Conservation (phyloP, 92 coral and sea anemone species). For the Meandrina meandrites region DNA sequence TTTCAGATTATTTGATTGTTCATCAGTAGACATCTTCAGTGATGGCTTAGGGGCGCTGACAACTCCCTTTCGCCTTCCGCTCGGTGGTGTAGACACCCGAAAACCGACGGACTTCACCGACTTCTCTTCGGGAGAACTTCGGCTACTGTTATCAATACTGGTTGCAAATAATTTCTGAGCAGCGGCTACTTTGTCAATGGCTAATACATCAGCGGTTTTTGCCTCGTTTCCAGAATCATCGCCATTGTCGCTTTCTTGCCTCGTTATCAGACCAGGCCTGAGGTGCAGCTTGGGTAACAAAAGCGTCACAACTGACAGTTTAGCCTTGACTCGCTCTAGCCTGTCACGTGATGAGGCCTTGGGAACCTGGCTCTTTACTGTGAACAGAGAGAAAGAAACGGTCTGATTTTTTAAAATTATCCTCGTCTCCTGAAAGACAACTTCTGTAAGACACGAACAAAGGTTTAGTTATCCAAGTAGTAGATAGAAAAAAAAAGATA, state of each 20-base stretch:
- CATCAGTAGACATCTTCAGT: background rate
- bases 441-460: too few species aligned
- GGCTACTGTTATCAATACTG: slow-evolving; percentile 6
- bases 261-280: slow-evolving; percentile 37
- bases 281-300: slow-evolving; percentile 72
- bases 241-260: slow-evolving; percentile 31
- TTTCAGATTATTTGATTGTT: slow-evolving; percentile 16
- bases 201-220: slow-evolving; percentile 48
- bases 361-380: slow-evolving; percentile 81
- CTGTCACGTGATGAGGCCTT: slow-evolving; percentile 70
- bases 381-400: background rate
- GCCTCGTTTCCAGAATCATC: slow-evolving; percentile 36
- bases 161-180: slow-evolving; percentile 51
- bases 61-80: slow-evolving; percentile 20
- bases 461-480: too few species aligned
- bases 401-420: background rate
- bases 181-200: slow-evolving; percentile 68
- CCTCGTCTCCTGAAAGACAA: too few species aligned
- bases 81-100: slow-evolving; percentile 18
- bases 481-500: too few species aligned
- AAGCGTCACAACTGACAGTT: slow-evolving; percentile 69
- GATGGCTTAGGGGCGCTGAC: slow-evolving; percentile 30
- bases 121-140: slow-evolving; percentile 13
- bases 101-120: slow-evolving; percentile 20
- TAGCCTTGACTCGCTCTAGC: slow-evolving; percentile 76